Percentiles rank a stretch among this genome's conserved stretches.
Evolutionary conservation across 2,797 vertebrate genomes (phyloP).

Genomic region (Melanotaenia trifasciata): DNA sequence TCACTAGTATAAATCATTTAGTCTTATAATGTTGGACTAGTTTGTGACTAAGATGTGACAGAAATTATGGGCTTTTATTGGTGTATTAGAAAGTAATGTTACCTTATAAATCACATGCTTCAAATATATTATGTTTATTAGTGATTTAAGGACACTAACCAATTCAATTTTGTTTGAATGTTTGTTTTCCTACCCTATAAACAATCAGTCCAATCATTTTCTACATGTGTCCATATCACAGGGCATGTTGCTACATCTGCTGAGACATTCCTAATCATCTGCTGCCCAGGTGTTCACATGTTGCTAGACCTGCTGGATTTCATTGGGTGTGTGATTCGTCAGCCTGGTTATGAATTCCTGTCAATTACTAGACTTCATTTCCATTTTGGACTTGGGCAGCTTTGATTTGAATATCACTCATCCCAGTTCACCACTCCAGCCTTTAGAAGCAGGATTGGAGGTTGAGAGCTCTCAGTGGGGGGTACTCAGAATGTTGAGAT

Average conservation of each 20-base stretch:
- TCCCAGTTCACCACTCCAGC: slow-evolving; percentile 63
- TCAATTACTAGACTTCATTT: slow-evolving; percentile 72
- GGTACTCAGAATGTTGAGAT: slow-evolving; percentile 58
- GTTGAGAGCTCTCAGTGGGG: slow-evolving; percentile 73
- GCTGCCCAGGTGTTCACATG: slow-evolving; percentile 26
- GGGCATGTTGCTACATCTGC: slow-evolving; percentile 27
- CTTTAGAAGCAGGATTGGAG: slow-evolving; percentile 65
- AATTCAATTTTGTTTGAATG: too few relatives aligned
- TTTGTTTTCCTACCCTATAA: too few relatives aligned
- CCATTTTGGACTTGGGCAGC: slow-evolving; percentile 61
- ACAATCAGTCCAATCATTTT: background rate
- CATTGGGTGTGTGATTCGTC: slow-evolving; percentile 38
- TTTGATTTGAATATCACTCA: slow-evolving; percentile 75
- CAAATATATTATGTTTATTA: too few relatives aligned
- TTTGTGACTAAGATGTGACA: too few relatives aligned
- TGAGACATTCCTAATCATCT: slow-evolving; percentile 35
- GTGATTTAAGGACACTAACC: too few relatives aligned
- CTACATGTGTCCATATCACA: background rate
- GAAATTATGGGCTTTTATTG: too few relatives aligned
- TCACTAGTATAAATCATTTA: too few relatives aligned
- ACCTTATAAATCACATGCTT: too few relatives aligned
- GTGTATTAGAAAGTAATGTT: too few relatives aligned
- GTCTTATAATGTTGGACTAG: too few relatives aligned
- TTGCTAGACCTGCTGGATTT: slow-evolving; percentile 36
- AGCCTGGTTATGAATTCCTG: slow-evolving; percentile 66